Evolutionary conservation across 2,113 vertebrate species (phyloP), one percentile per base, ranked within the genome.

Genomic region (Neotragus moschatus): DNA sequence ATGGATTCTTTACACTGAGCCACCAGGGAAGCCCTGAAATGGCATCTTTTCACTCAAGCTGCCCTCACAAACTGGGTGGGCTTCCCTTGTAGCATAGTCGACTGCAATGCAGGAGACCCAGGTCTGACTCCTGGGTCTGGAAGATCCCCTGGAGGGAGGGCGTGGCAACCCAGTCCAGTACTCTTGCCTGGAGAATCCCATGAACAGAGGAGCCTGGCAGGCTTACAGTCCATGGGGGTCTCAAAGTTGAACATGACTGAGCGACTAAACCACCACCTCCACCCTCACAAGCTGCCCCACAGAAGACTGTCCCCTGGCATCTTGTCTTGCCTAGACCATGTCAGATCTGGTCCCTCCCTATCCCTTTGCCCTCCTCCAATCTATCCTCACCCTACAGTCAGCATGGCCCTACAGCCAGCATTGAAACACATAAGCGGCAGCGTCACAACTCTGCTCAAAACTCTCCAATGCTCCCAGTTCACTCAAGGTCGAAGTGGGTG

Each of bases 81-180:
- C 66, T 70, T 21, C 66, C 19, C n/a, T 12, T 39, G n/a, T 6
- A 70, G n/a, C 66, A 23, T 19, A 23, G 66, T 70, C 0, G 0
- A 10, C n/a, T 70, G 66, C n/a, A 23, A 12, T 39, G 19, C 66
- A 39, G 66, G 16, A 70, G 66, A 36, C 19, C 66, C 4, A 2
- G 66, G n/a, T 23, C 23, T 2, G 5, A 70, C 39, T 39, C 36
- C n/a, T 70, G n/a, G 5, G 19, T 70, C 0, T 0, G n/a, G 19
- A 70, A 70, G 66, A 39, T 70, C 10, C 19, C 66, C n/a, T 23
- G n/a, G 66, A 70, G 63, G 66, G 5, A 39, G n/a, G n/a, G n/a
- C 36, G 39, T 70, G 66, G n/a, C n/a, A 39, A 36, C n/a, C 66
- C 66, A 70, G 3, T 70, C n/a, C 66, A 39, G 19, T 70, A 23